Evolutionary conservation across 2,888 invertebrate species (phyloP).

Genomic region (Nymphalis polychloros): DNA sequence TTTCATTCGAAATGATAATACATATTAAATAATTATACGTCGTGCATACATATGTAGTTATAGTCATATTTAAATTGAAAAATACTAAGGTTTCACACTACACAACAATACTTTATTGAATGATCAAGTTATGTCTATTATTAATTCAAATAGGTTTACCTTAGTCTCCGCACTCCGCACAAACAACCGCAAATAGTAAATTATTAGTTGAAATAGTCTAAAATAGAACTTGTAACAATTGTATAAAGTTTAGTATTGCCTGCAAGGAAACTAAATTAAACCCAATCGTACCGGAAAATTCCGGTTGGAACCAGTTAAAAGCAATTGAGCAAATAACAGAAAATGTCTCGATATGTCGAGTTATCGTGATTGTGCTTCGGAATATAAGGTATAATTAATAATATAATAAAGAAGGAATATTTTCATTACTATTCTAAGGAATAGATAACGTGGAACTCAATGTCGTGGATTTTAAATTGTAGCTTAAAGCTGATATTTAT

Average conservation of each 20-base stretch:
- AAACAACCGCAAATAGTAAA: background rate
- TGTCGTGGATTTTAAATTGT: no score
- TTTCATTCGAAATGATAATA: no score
- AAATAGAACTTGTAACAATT: background rate
- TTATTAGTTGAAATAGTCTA: background rate
- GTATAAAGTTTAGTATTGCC: slow-evolving; percentile 3
- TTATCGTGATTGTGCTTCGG: slow-evolving; percentile 11
- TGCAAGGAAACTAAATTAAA: background rate
- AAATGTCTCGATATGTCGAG: slow-evolving; percentile 12
- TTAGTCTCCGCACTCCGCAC: background rate
- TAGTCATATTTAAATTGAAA: no score
- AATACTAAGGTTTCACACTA: no score
- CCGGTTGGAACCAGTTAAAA: slow-evolving; percentile 26
- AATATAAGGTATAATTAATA: background rate
- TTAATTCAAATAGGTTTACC: background rate
- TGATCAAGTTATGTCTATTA: background rate
- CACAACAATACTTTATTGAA: background rate
- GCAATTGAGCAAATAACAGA: slow-evolving; percentile 27
- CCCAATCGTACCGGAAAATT: slow-evolving; percentile 25
- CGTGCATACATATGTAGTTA: no score
- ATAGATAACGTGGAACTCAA: no score
- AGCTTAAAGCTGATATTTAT: no score
- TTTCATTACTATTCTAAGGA: no score
- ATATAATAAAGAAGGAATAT: background rate
- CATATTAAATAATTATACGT: no score